Base-by-base conservation (phyloP, 2,113 vertebrate genomes). In the Speoplatyrhinus poulsoni region DNA sequence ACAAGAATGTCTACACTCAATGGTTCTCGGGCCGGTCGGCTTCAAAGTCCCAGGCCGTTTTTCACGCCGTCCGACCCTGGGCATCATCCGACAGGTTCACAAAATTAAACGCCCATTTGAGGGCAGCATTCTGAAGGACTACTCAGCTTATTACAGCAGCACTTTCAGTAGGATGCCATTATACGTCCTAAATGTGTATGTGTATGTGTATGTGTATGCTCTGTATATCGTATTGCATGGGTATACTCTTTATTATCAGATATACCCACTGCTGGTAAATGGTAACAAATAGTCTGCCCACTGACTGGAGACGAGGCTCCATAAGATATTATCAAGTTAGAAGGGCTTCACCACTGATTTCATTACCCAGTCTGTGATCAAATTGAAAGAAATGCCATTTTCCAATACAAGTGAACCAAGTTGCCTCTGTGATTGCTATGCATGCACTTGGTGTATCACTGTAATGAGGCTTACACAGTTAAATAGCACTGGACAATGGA, bases 261-360 rank as follows among this genome's bases (percentile, higher is more conserved):
- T 81, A 69, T 26, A 26, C 26, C 78, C 73, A 66, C 60, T 65
- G 72, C 79, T 77, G 82, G 82, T 86, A 88, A 86, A 87, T 72
- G 85, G 79, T 78, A 82, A 86, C 82, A 76, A 82, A 87, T 77
- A 81, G 63, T 79, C 62, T 69, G 76, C 4, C 46, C 33, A 9
- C 46, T 62, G 76, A 82, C 75, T 69, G 66, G 79, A 77, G 82
- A 84, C 53, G 78, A 81, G 71, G 16, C 63, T 15, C 8, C 79
- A 84, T 88, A 65, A 76, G 67, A 78, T 63, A 62, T 87, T 85
- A 90, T 77, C 60, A 76, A 69, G 65, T 88, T 85, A 87, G 5
- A 59, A 12, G 13, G 69, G 71, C 69, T 46, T 60, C n/a, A 59
- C 61, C 0, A n/a, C 46, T 36, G 78, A 82, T 82, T 80, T 72